A percentile compares a stretch with the other conserved stretches of the same genome.
Evolutionary conservation across 92 coral and sea anemone genomes (phyloP).

Genomic region (Palythoa caribaeorum): DNA sequence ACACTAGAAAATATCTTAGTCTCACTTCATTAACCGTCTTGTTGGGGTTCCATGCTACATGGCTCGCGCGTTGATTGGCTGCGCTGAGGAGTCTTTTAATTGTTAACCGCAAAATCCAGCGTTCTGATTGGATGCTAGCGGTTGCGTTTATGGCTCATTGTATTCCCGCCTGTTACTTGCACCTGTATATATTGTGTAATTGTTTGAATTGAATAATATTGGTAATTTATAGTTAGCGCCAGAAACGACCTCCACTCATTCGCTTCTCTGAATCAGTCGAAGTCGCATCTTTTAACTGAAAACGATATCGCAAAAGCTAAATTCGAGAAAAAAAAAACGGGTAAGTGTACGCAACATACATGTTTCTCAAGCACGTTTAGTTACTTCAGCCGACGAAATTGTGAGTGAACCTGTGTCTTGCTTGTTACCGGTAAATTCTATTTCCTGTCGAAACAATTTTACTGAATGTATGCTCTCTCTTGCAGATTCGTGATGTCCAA

Average conservation of each 20-base stretch:
- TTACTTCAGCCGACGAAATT: not conserved
- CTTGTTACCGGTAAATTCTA: conserved; percentile 35
- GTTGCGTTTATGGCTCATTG: conserved; percentile 91
- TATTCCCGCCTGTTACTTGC: conserved; percentile 94
- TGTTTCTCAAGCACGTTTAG: not conserved
- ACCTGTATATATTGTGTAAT: conserved; percentile 82
- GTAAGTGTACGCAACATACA: not conserved
- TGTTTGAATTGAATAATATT: conserved; percentile 81
- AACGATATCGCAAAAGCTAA: conserved; percentile 31
- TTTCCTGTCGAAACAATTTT: conserved; percentile 56
- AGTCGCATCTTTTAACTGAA: conserved; percentile 30
- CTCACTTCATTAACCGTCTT: conserved; percentile 82
- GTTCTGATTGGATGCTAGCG: conserved; percentile 77
- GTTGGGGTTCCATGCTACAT: conserved; percentile 79
- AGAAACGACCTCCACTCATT: conserved; percentile 86
- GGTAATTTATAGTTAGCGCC: conserved; percentile 97
- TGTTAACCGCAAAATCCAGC: conserved; percentile 79
- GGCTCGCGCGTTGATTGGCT: conserved; percentile 77
- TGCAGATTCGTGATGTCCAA: conserved; percentile 73
- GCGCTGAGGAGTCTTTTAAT: conserved; percentile 74
- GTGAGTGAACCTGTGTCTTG: conserved; percentile 33
- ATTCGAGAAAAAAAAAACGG: conserved; percentile 1
- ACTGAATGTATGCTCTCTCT: conserved; percentile 50
- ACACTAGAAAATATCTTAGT: conserved; percentile 54
- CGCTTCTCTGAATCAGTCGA: conserved; percentile 62